Evolutionary conservation across 2,888 invertebrate species (phyloP), one percentile per base, ranked within the genome.

Genomic region (Drosophila macrospina): DNA sequence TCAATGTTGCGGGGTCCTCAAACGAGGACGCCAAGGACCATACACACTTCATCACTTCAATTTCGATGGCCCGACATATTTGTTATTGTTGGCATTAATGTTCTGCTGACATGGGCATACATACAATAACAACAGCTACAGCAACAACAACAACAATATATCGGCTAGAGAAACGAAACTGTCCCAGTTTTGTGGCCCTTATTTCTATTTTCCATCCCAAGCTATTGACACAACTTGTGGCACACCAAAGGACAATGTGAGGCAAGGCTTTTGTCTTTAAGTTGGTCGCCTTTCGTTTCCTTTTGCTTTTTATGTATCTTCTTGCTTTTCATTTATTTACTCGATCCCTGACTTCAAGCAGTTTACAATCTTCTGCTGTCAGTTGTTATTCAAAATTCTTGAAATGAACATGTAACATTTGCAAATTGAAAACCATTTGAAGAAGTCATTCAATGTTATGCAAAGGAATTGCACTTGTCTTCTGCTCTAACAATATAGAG

Each of bases 21-120:
- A 44, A 28, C 11, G 26, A 55, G n/a, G 28, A 10, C 28, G 24
- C 28, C 59, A 36, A 37, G 47, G 26, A 59, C 37, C 51, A 45
- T 16, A 45, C 64, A 69, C 66, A 78, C 69, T 85, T 85, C 86
- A 72, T 81, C 82, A 88, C 88, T 86, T 83, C 88, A 71, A 73
- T 73, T 78, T 81, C 76, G 86, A 86, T 80, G 66, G 86, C 56
- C 42, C 65, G 61, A 66, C 60, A 73, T 62, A 82, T 75, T 72
- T 73, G 85, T 75, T 85, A 86, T 47, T 47, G 47, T 86, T 88
- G 75, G 60, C 69, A 57, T 73, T 83, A 88, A 83, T 83, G 76
- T 79, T 86, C 60, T 82, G 83, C 79, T 78, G 82, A 87, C 88
- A 80, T 39, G 50, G 55, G 45, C 47, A 45, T 37, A 39, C 30